Base-by-base conservation (phyloP, 2,797 vertebrate genomes). In the Calcarius lapponicus region DNA sequence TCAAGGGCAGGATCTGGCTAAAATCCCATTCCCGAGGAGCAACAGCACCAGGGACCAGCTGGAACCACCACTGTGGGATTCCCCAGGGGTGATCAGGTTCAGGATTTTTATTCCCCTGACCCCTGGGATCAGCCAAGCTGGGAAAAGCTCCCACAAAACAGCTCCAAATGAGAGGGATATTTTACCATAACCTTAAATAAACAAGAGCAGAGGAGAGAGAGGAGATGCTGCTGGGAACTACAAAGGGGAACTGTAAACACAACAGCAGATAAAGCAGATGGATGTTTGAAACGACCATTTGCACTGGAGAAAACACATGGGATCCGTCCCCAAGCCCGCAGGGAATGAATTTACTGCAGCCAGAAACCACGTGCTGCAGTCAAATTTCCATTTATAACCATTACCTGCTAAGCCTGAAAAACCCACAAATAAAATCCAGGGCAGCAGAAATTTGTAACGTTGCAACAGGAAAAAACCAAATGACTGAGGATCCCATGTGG, bases 191-290 rank as follows among this genome's bases (percentile, higher is more conserved):
- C 70, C 58, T 90, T 67, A 80, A 90, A 88, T 54, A 94, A 96
- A 96, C 76, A 90, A 69, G 62, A 80, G 61, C 90, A 72, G 65
- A 65, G 54, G 70, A 75, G 76, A 84, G 66, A 88, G 78, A 75
- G 38, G 31, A 92, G 86, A 93, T 81, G 81, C 92, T 93, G 96
- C 95, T 13, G 19, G 93, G 91, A 95, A 92, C 83, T 86, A 81
- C 91, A 93, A 93, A 96, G 67, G 66, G 66, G 45, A 36, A 71
- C 11, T 86, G 95, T 80, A 96, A 96, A 95, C 93, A 92, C 50
- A 53, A 48, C 14, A 42, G 90, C 86, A 86, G 88, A 92, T 76
- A 79, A 81, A 94, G 93, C 95, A 96, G 86, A 91, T 66, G 88
- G 88, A 92, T 62, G 38, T 62, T 90, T 84, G 45, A 78, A 96